These are phyloP conservation scores for Megalonaias nervosa DNA, from an alignment of 1,140 invertebrate genomes.

Conservation along the genomic window DNA sequence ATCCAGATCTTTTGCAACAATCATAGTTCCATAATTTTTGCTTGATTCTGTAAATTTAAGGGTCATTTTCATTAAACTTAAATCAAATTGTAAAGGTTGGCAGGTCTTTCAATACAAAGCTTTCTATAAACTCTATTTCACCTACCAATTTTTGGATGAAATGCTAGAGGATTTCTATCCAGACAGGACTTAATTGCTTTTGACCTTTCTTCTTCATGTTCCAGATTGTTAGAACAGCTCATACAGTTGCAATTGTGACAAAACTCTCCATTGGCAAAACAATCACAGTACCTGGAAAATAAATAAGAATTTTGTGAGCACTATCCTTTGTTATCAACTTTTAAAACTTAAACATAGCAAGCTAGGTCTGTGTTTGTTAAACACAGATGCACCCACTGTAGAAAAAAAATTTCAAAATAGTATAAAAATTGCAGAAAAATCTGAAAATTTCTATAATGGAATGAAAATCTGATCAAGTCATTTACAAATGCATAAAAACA, in stretches of 20 bases:
- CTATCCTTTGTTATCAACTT: too few relatives aligned
- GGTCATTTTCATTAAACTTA: not conserved
- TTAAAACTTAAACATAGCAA: too few relatives aligned
- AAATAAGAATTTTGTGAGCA: conserved; percentile 4
- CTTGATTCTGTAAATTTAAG: not conserved
- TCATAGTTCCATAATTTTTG: too few relatives aligned
- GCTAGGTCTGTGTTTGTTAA: too few relatives aligned
- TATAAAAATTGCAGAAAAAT: too few relatives aligned
- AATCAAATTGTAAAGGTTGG: not conserved
- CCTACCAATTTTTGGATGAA: conserved; percentile 98
- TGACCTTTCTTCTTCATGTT: conserved; percentile 95
- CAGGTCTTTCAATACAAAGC: not conserved
- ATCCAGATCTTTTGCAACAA: too few relatives aligned
- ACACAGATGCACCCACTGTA: too few relatives aligned
- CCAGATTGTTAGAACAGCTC: conserved; percentile 97
- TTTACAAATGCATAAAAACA: too few relatives aligned
- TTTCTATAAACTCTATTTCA: not conserved
- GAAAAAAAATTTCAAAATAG: too few relatives aligned
- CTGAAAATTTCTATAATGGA: too few relatives aligned
- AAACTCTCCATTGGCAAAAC: conserved; percentile 99
- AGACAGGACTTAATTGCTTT: conserved; percentile 93
- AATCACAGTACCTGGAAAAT: conserved; percentile 92
- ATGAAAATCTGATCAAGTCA: too few relatives aligned
- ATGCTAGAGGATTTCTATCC: conserved; percentile 95
- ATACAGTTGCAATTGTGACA: conserved; percentile 99